These are phyloP conservation scores for Chelonus insularis DNA, from an alignment of 1,140 invertebrate genomes.

Conservation along the genomic window DNA sequence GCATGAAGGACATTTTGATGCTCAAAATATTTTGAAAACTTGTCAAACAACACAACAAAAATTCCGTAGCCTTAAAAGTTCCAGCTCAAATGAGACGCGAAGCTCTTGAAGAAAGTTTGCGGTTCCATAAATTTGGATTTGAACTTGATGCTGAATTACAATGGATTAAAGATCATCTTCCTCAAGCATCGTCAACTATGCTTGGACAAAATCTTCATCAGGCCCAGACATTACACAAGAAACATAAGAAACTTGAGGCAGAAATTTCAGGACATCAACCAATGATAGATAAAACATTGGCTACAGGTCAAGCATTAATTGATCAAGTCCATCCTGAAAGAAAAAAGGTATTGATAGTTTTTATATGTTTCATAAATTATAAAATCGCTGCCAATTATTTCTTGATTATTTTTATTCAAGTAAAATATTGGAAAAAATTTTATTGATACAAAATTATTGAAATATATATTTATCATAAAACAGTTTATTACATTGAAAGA, in stretches of 20 bases:
- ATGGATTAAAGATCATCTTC: conserved; percentile 92
- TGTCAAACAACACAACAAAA: conserved; percentile 76
- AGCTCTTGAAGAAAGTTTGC: conserved; percentile 82
- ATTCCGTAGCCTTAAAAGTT: conserved; percentile 66
- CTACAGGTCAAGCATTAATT: conserved; percentile 71
- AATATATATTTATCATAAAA: not conserved
- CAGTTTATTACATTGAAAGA: conserved; percentile 12
- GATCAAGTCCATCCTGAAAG: conserved; percentile 76
- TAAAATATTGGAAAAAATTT: too few relatives aligned
- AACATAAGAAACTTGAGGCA: conserved; percentile 88
- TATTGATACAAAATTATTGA: too few relatives aligned
- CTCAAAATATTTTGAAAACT: conserved; percentile 78
- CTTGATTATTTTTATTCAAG: too few relatives aligned
- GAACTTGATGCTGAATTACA: conserved; percentile 91
- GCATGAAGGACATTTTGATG: conserved; percentile 92
- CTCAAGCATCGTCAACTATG: conserved; percentile 75
- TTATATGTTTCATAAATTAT: not conserved
- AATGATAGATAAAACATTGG: conserved; percentile 80
- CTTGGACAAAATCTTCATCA: conserved; percentile 85
- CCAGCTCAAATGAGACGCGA: conserved; percentile 70
- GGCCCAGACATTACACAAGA: conserved; percentile 89
- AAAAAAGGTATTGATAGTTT: conserved; percentile 68
- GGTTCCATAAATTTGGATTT: conserved; percentile 93
- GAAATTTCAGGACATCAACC: conserved; percentile 83
- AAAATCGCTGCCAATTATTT: too few relatives aligned